Conservation (phyloP, 2,113 vertebrate species). For the Artemisiospiza belli region DNA sequence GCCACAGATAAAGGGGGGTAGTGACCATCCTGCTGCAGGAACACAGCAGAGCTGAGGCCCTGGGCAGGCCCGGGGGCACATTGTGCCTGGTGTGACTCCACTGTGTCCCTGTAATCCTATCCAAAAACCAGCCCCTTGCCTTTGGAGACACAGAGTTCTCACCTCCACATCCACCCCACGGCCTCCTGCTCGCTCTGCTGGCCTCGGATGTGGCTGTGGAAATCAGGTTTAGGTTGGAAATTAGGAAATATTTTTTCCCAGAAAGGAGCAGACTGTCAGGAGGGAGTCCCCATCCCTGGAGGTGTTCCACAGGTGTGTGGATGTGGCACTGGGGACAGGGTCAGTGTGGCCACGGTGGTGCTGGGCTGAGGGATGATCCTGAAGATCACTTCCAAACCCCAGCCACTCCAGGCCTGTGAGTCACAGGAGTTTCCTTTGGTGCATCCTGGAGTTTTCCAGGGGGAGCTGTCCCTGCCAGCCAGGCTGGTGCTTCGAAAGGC, state of each 20-base stretch:
- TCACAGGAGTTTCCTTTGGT: neutral
- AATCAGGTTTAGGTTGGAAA: neutral
- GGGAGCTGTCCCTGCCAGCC: neutral
- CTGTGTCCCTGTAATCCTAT: neutral
- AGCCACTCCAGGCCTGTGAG: neutral
- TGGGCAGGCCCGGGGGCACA: neutral
- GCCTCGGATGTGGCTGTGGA: neutral
- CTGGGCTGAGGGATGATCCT: too few species aligned
- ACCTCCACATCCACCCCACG: rapidly evolving
- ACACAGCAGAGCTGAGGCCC: neutral
- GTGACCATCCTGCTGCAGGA: neutral
- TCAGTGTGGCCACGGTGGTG: rapidly evolving
- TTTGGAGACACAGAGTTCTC: rapidly evolving
- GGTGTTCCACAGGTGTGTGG: neutral
- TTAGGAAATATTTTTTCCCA: neutral
- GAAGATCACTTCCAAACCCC: neutral
- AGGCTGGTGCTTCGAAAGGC: neutral
- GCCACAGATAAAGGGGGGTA: neutral
- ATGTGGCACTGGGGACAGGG: neutral
- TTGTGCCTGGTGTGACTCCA: neutral
- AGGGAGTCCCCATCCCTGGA: neutral
- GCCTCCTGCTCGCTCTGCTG: rapidly evolving
- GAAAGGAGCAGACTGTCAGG: too few species aligned
- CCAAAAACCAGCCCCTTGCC: rapidly evolving
- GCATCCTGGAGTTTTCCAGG: rapidly evolving